Evolutionary conservation across 2,888 invertebrate species (phyloP).

Genomic region (Acanthoscelides obtectus): DNA sequence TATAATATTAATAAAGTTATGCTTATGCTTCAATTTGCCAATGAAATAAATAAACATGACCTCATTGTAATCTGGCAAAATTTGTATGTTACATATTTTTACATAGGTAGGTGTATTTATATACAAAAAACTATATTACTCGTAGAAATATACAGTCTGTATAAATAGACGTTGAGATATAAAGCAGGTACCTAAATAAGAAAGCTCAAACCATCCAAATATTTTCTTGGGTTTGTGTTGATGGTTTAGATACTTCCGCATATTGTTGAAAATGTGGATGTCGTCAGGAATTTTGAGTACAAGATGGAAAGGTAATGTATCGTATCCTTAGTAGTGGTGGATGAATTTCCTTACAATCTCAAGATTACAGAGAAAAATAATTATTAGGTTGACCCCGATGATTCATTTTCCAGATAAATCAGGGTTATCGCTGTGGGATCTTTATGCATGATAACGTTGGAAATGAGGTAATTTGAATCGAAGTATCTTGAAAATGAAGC

Average conservation of each 20-base stretch:
- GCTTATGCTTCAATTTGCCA: not conserved
- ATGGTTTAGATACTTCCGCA: not conserved
- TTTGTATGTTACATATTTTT: not conserved
- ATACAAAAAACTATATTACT: not conserved
- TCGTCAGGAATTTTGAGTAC: no score
- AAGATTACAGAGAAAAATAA: no score
- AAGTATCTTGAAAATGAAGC: no score
- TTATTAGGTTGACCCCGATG: no score
- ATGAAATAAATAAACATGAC: not conserved
- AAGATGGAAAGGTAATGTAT: no score
- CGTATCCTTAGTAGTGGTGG: no score
- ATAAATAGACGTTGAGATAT: not conserved
- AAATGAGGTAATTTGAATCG: no score
- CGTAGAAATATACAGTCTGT: not conserved
- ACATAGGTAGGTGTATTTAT: not conserved
- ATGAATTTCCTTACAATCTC: no score
- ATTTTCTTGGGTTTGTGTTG: not conserved
- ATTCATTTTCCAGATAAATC: no score
- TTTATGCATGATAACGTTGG: no score
- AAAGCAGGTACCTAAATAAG: not conserved
- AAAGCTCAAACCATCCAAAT: not conserved
- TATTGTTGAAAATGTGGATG: not conserved
- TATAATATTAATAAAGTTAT: not conserved
- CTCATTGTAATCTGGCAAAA: not conserved
- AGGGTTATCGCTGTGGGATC: no score